Evolutionary conservation across 2,888 invertebrate species (phyloP), one percentile per base, ranked within the genome.

Genomic region (Choristoneura rosaceana): DNA sequence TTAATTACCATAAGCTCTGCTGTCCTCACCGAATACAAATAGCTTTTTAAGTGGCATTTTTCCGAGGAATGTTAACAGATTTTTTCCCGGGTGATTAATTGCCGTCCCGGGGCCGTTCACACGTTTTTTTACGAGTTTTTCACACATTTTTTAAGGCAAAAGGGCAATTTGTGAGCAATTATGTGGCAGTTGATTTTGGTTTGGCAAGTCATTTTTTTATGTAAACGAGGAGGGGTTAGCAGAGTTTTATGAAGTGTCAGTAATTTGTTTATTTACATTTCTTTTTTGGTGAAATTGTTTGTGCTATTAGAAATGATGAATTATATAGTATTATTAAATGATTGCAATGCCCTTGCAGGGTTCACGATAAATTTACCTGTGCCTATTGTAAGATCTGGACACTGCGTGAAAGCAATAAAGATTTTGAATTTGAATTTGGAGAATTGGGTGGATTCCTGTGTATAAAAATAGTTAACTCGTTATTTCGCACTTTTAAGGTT

Each of bases 41-140:
- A 74, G 79, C 74, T 76, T 80, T 82, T 80, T 81, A 82, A 82
- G 79, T 81, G 82, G 68, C 74, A 76, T 78, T 80, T 77, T 76
- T 74, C 66, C 73, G 63, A 9, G 55, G 52, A 59, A 61, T 75
- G 76, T 64, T 73, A 73, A 69, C 76, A 74, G 75, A 73, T n/a
- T 74, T 71, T 70, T 73, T 58, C 71, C 70, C 70, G 60, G 64
- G 76, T 80, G 81, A 79, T 80, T 82, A 82, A 83, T 82, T 78
- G 78, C 55, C 73, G 52, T 10, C 55, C 43, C n/a, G 50, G 52
- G 59, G 25, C 63, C 58, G 55, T 70, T 66, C 70, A 62, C 70
- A 66, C 70, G 61, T 61, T 66, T 60, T 25, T 66, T 70, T 70
- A 5, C 17, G 3, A 15, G 8, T 52, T 52, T 52, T 17, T 17